Percentiles rank a stretch among this genome's conserved stretches.
phyloP scores from a whole-genome alignment of 1,140 invertebrate genomes.

The Drosophila pseudoobscura region DNA sequence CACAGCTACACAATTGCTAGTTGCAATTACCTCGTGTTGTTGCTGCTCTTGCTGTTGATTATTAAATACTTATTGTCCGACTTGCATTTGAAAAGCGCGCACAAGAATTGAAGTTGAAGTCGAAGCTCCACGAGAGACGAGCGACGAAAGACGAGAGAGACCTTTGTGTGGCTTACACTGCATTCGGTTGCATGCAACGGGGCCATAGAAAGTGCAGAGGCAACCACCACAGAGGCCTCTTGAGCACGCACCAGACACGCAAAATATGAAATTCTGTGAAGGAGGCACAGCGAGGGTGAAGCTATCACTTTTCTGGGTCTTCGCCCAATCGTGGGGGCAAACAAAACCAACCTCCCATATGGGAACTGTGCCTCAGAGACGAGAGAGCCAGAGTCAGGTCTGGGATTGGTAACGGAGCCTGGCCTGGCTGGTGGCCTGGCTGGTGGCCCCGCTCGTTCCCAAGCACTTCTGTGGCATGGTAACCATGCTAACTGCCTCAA shows the following conservation, averaged over 20 bases:
- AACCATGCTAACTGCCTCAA: slow-evolving; percentile 49
- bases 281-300: slow-evolving; percentile 7
- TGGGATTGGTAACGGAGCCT: slow-evolving; percentile 7
- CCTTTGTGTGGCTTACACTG: slow-evolving; percentile 45
- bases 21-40: slow-evolving; percentile 57
- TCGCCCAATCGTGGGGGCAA: slow-evolving; percentile 28
- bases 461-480: slow-evolving; percentile 14
- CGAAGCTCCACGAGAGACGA: slow-evolving; percentile 1
- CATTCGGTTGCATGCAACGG: slow-evolving; percentile 73
- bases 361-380: slow-evolving; percentile 39
- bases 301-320: slow-evolving; percentile 58
- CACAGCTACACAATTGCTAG: slow-evolving; percentile 45
- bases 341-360: slow-evolving; percentile 18
- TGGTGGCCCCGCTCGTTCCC: slow-evolving; percentile 5
- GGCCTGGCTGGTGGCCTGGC: not conserved
- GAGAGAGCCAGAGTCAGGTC: not conserved
- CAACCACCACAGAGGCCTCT: slow-evolving; percentile 14
- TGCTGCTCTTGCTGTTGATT: slow-evolving; percentile 56
- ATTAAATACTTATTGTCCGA: slow-evolving; percentile 71
- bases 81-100: slow-evolving; percentile 70
- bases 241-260: slow-evolving; percentile 56
- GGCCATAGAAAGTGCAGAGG: slow-evolving; percentile 75
- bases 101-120: slow-evolving; percentile 61
- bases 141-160: slow-evolving; percentile 18
- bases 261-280: slow-evolving; percentile 9